Conservation (phyloP, 2,797 vertebrate species). For the Diceros bicornis region DNA sequence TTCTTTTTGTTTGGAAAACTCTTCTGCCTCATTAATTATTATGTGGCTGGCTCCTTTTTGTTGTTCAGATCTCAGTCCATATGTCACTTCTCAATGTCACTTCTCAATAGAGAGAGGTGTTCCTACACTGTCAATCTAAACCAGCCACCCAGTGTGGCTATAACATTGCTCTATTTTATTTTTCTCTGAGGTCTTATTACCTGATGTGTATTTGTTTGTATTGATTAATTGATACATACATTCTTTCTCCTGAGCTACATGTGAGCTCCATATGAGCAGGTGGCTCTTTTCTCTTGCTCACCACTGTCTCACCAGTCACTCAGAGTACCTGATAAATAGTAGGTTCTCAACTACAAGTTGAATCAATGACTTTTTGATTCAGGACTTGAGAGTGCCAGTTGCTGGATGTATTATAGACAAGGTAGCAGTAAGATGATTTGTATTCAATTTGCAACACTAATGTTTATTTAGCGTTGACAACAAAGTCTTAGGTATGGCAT, state of each 20-base stretch:
- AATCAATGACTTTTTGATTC: conserved; percentile 20
- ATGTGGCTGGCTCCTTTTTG: not conserved
- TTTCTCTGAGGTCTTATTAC: not conserved
- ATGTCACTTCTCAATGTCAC: too few species aligned
- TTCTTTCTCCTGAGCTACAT: not conserved
- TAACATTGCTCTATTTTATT: not conserved
- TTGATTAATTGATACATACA: not conserved
- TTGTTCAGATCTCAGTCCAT: not conserved
- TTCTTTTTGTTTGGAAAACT: conserved; percentile 10
- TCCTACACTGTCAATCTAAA: not conserved
- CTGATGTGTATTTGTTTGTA: not conserved
- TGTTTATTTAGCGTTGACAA: not conserved
- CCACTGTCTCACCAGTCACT: not conserved
- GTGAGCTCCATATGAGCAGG: not conserved
- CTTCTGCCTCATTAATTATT: not conserved
- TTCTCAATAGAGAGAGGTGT: not conserved
- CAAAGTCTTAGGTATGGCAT: not conserved
- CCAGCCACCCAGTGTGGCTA: not conserved
- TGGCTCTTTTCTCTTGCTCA: not conserved
- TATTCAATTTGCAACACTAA: not conserved
- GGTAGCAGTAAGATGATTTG: not conserved
- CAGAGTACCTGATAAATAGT: not conserved
- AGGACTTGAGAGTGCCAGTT: not conserved
- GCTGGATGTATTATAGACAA: not conserved
- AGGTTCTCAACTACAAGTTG: not conserved